Percentiles rank a stretch among this genome's conserved stretches.
Conservation (phyloP, 1,140 invertebrate species). For the Muscidifurax raptorellus region DNA sequence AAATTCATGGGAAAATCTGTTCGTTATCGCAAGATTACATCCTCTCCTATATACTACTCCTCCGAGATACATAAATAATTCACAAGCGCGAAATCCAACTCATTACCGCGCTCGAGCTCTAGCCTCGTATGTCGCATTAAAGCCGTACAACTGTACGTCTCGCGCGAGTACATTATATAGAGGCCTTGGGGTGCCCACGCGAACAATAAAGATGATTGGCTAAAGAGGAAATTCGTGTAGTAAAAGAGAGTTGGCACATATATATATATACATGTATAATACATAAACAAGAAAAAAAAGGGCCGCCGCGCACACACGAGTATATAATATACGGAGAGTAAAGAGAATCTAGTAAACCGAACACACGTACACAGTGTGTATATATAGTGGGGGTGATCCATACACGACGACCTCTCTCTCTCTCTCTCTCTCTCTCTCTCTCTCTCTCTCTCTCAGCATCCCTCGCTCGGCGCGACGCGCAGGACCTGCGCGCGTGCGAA, state of each 20-base stretch:
- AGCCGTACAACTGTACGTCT: neutral
- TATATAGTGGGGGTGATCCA: neutral
- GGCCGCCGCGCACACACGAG: too few relatives aligned
- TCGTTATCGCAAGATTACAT: neutral
- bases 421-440: too few relatives aligned
- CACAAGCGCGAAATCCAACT: neutral
- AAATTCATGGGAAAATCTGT: neutral
- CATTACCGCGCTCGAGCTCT: neutral
- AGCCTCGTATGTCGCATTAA: neutral
- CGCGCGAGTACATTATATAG: neutral
- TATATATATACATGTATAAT: neutral
- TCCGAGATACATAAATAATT: neutral
- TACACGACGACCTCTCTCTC: neutral
- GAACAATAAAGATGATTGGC: slow-evolving; percentile 16
- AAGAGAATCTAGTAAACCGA: neutral
- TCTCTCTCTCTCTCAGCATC: neutral
- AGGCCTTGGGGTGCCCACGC: neutral
- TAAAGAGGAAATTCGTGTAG: slow-evolving; percentile 33
- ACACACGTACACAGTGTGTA: neutral
- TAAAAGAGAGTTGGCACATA: slow-evolving; percentile 14
- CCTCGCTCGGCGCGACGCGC: slow-evolving; percentile 24
- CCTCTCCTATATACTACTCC: too few relatives aligned
- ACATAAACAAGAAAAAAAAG: too few relatives aligned
- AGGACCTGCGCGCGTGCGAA: slow-evolving; percentile 74
- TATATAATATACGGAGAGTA: too few relatives aligned